Evolutionary conservation across 2,113 vertebrate species (phyloP).

Genomic region (Apteryx mantelli): DNA sequence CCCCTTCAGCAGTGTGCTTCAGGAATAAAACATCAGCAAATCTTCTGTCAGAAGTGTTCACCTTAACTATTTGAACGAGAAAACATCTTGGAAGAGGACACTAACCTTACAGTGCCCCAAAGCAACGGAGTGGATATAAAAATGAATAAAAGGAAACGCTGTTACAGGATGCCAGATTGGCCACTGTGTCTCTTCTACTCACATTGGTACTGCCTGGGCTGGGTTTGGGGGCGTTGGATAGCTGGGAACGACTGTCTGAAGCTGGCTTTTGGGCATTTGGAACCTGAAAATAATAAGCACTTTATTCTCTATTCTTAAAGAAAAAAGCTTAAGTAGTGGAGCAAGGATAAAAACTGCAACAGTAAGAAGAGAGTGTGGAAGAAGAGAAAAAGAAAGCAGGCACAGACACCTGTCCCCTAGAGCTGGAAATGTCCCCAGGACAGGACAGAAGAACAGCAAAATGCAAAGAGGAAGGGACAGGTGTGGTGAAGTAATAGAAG

Average conservation of each 20-base stretch:
- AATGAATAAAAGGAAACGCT: background rate
- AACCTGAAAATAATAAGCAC: slow-evolving; percentile 1
- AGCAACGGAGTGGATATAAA: fast-evolving
- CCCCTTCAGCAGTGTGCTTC: background rate
- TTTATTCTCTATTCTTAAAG: background rate
- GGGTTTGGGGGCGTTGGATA: background rate
- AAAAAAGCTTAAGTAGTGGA: background rate
- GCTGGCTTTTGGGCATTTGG: background rate
- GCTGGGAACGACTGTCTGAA: background rate
- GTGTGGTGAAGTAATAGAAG: background rate
- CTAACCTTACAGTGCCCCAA: background rate
- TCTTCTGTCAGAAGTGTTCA: background rate
- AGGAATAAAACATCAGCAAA: background rate
- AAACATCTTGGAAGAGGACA: background rate
- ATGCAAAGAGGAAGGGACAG: background rate
- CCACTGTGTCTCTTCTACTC: background rate
- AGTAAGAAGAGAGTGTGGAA: background rate
- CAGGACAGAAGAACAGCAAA: background rate
- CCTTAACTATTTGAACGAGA: fast-evolving
- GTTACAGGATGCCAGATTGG: background rate
- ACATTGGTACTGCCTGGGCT: background rate
- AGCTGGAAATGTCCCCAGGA: background rate
- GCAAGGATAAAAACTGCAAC: background rate
- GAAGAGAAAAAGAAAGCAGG: background rate
- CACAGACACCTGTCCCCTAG: background rate